These are phyloP conservation scores for Clunio marinus DNA, from an alignment of 2,888 invertebrate genomes.

Conservation along the genomic window DNA sequence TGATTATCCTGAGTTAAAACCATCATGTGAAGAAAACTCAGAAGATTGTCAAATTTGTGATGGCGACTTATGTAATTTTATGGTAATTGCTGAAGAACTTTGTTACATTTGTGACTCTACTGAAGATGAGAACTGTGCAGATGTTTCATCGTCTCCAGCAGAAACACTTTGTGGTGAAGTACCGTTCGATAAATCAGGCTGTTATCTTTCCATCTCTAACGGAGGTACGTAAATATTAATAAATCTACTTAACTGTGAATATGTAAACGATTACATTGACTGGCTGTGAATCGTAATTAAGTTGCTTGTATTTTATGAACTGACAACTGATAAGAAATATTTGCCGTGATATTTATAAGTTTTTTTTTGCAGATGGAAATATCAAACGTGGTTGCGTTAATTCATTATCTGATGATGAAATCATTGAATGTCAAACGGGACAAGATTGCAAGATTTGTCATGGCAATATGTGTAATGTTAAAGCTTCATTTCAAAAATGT, in stretches of 20 bases:
- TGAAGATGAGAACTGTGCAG: background rate
- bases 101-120: background rate
- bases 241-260: background rate
- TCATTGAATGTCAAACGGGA: background rate
- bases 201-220: constrained; percentile 12
- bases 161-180: background rate
- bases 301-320: constrained; percentile 7
- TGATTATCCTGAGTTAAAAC: background rate
- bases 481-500: background rate
- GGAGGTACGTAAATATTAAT: constrained; percentile 14
- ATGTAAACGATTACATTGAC: background rate
- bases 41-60: background rate
- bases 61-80: background rate
- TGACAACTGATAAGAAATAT: background rate
- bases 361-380: background rate
- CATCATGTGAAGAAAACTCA: background rate
- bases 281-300: constrained; percentile 9
- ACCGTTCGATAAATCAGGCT: constrained; percentile 11
- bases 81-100: background rate
- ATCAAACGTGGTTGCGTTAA: constrained; percentile 4
- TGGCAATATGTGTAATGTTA: constrained; percentile 22
- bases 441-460: constrained; percentile 13
- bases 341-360: background rate
- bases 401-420: background rate
- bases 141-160: background rate